phyloP scores from a whole-genome alignment of 2,888 invertebrate species.

The Punctoribates punctum region DNA sequence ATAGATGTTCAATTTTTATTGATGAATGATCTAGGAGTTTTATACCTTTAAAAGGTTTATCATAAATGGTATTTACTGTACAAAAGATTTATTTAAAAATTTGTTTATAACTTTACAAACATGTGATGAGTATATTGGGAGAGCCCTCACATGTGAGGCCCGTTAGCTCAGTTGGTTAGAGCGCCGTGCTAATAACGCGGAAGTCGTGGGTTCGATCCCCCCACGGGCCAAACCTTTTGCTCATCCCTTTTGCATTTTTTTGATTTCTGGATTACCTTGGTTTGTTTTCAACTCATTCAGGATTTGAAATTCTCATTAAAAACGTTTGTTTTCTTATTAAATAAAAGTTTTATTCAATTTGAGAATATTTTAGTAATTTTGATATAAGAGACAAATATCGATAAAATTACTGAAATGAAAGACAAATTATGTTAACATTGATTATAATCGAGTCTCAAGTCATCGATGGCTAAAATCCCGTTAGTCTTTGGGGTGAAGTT shows the following conservation, averaged over 20 bases:
- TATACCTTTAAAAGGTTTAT: no score
- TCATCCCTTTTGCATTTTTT: no score
- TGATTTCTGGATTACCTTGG: no score
- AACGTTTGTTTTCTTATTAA: neutral
- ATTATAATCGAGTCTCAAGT: neutral
- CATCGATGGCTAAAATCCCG: slow-evolving; percentile 1
- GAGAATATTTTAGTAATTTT: no score
- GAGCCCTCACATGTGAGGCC: neutral
- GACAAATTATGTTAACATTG: neutral
- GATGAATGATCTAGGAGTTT: no score
- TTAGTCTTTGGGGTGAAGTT: neutral
- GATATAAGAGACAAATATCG: neutral
- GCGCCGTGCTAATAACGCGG: slow-evolving; percentile 41
- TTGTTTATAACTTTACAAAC: no score
- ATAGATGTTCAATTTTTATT: no score
- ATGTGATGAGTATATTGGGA: neutral
- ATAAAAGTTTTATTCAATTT: neutral
- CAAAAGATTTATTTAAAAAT: no score
- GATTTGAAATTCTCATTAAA: no score
- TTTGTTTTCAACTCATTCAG: no score
- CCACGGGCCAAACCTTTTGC: slow-evolving; percentile 22
- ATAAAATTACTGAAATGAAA: neutral
- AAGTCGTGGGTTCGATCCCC: slow-evolving; percentile 39
- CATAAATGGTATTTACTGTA: no score
- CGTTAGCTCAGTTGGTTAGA: slow-evolving; percentile 40